Conservation (phyloP, 37 sponge, comb jelly and placozoan genomes). For the Mnemiopsis leidyi region DNA sequence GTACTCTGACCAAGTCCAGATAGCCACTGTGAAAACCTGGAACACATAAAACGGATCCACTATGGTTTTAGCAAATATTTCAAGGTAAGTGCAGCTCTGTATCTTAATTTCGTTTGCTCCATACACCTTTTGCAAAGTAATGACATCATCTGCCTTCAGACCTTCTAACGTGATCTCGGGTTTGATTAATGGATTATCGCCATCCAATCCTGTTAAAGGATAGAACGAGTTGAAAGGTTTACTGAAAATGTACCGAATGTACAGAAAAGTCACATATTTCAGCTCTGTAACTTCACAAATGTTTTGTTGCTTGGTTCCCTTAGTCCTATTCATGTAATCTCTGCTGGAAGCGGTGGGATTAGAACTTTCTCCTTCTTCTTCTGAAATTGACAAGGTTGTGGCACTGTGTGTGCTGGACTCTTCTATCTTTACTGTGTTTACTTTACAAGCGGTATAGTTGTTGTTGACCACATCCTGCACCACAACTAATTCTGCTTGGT, state of each 20-base stretch:
- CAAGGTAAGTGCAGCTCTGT: background rate
- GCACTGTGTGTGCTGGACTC: background rate
- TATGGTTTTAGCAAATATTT: slow-evolving; percentile 24
- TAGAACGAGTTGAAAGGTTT: slow-evolving; percentile 27
- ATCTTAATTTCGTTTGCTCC: background rate
- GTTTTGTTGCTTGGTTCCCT: background rate
- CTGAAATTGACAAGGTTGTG: background rate
- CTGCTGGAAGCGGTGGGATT: background rate
- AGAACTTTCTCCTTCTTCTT: background rate
- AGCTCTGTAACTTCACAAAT: background rate
- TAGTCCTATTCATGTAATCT: background rate
- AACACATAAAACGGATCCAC: slow-evolving; percentile 20
- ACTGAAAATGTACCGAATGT: background rate
- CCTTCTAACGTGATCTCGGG: background rate
- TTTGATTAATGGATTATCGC: background rate
- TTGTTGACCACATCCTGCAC: background rate
- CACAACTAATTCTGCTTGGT: background rate
- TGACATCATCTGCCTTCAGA: background rate
- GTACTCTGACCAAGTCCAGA: background rate
- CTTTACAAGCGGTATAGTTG: background rate
- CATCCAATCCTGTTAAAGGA: background rate
- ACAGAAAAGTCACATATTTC: background rate
- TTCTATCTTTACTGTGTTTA: background rate
- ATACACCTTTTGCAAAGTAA: background rate
- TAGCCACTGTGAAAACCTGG: background rate